Conservation (phyloP, 2,888 invertebrate genomes). For the Omphaloscelis lunosa region DNA sequence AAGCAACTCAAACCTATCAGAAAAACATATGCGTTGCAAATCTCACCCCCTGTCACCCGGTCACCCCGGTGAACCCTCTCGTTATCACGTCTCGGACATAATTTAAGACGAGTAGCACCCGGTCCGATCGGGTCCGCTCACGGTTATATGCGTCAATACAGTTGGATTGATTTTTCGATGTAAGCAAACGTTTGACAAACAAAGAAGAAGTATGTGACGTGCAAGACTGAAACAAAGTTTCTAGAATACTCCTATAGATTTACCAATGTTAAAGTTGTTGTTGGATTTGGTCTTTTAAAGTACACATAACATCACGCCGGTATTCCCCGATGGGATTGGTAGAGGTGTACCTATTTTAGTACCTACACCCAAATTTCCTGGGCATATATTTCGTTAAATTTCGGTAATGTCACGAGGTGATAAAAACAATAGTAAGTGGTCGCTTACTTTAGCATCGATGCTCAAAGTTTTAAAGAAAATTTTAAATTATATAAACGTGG, state of each 20-base stretch:
- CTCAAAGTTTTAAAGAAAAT: background rate
- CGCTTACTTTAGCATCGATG: background rate
- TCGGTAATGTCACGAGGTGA: background rate
- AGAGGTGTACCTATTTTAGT: too few relatives aligned
- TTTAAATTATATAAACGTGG: background rate
- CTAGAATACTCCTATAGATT: background rate
- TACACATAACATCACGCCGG: background rate
- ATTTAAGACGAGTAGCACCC: conserved; percentile 57
- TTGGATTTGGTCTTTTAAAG: background rate
- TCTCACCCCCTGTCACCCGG: conserved; percentile 26
- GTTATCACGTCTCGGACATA: conserved; percentile 64
- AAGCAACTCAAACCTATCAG: conserved; percentile 28
- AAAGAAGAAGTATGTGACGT: conserved; percentile 20
- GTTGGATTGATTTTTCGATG: conserved; percentile 54
- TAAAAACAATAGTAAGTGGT: background rate
- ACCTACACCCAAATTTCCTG: too few relatives aligned
- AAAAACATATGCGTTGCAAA: conserved; percentile 56
- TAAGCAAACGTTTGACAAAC: conserved; percentile 49
- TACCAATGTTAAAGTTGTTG: background rate
- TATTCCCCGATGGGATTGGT: too few relatives aligned
- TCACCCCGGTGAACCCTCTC: conserved; percentile 29
- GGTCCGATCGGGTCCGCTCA: conserved; percentile 29
- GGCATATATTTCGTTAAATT: background rate
- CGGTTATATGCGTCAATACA: conserved; percentile 48
- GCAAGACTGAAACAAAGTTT: background rate